A percentile compares a stretch with the other conserved stretches of the same genome.
These are phyloP conservation scores for Hipposideros larvatus DNA, from an alignment of 2,797 vertebrate species.

Conservation along the genomic window DNA sequence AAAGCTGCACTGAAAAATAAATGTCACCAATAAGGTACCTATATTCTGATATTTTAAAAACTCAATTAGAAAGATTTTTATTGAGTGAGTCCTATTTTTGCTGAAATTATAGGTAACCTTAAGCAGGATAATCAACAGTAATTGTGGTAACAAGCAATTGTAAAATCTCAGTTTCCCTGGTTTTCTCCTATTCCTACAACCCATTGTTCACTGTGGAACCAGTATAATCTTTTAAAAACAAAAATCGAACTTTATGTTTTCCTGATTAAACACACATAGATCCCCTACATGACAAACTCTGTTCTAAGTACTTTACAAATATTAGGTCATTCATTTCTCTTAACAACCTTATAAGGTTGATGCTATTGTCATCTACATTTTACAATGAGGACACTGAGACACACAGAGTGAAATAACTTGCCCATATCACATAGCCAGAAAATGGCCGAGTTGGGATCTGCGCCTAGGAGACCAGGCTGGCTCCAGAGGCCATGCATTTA, in stretches of 20 bases:
- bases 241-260: background rate
- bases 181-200: background rate
- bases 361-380: background rate
- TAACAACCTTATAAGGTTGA: background rate
- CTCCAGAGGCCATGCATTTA: background rate
- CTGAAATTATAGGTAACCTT: background rate
- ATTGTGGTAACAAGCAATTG: background rate
- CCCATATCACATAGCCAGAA: background rate
- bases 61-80: background rate
- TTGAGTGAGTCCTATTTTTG: background rate
- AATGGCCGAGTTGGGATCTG: background rate
- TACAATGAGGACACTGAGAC: background rate
- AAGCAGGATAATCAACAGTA: background rate
- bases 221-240: background rate
- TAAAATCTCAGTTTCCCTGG: background rate
- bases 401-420: background rate
- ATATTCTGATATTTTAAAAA: background rate
- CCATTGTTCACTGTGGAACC: background rate
- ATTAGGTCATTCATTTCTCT: background rate
- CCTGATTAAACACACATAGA: background rate
- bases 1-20: background rate
- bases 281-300: background rate
- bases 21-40: background rate
- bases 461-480: background rate
- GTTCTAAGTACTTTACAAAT: background rate